phyloP scores from a whole-genome alignment of 35 echinoderm and acorn worm genomes.

The Apostichopus californicus region DNA sequence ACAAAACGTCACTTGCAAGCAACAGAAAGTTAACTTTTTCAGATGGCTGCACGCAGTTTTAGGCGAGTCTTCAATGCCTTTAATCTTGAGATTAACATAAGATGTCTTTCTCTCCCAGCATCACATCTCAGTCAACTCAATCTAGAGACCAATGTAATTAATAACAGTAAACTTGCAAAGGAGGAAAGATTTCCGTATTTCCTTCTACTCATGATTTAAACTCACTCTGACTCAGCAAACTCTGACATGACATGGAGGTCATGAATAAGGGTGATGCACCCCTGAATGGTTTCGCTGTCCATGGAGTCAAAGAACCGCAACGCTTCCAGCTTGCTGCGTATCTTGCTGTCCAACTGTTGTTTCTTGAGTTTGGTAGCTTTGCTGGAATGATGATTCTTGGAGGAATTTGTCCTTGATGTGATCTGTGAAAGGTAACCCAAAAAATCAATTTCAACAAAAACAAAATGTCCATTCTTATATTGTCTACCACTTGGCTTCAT shows the following conservation, averaged over 20 bases:
- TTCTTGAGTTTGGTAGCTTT: slow-evolving; percentile 37
- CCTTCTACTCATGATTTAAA: not conserved
- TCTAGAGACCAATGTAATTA: no score
- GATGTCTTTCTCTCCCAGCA: not conserved
- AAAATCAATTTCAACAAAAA: not conserved
- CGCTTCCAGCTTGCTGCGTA: slow-evolving; percentile 68
- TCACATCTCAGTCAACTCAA: not conserved
- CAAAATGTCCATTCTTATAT: no score
- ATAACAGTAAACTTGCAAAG: no score
- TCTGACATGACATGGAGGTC: slow-evolving; percentile 84
- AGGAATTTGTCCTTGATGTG: not conserved
- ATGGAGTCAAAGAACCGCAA: slow-evolving; percentile 79
- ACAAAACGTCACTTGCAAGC: no score
- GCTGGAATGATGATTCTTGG: slow-evolving; percentile 20
- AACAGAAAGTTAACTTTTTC: no score
- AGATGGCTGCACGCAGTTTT: no score
- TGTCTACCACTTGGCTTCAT: no score
- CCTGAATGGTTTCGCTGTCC: slow-evolving; percentile 90
- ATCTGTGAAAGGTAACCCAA: not conserved
- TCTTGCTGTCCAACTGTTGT: slow-evolving; percentile 51
- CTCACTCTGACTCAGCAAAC: slow-evolving; percentile 98
- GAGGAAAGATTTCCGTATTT: no score
- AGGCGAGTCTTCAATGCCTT: no score
- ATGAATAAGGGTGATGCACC: slow-evolving; percentile 82
- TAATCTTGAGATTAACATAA: no score